phyloP scores from a whole-genome alignment of 1,140 invertebrate species.

The Ganaspis sp. region DNA sequence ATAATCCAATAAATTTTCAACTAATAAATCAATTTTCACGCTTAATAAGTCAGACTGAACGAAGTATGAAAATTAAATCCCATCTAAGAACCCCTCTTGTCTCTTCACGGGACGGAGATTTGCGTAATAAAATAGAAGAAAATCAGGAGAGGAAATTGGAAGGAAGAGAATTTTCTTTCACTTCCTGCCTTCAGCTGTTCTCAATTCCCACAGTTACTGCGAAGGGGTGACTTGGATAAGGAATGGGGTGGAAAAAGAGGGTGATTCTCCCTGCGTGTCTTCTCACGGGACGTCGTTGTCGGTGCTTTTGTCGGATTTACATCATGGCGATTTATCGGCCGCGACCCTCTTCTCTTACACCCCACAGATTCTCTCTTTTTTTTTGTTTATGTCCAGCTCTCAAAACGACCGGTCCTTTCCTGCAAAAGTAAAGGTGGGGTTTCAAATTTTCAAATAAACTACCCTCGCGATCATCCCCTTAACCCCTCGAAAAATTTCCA shows the following conservation, averaged over 20 bases:
- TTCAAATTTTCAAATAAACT: constrained; percentile 26
- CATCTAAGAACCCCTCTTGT: neutral
- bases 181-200: constrained; percentile 58
- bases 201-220: constrained; percentile 69
- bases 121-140: neutral
- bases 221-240: constrained; percentile 60
- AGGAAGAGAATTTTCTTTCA: constrained; percentile 23
- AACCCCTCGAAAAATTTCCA: neutral
- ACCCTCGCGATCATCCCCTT: constrained; percentile 6
- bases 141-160: neutral
- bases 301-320: constrained; percentile 53
- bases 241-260: constrained; percentile 47
- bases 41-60: neutral
- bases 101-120: neutral
- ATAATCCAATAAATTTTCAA: neutral
- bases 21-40: neutral
- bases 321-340: constrained; percentile 55
- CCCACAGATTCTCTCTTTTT: constrained; percentile 42
- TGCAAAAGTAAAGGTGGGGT: neutral
- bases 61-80: neutral
- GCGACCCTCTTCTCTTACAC: constrained; percentile 43
- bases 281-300: constrained; percentile 45
- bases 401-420: constrained; percentile 31
- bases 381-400: constrained; percentile 56
- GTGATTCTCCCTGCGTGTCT: constrained; percentile 43